A percentile compares a stretch with the other conserved stretches of the same genome.
These are phyloP conservation scores for Sebastiscus tertius DNA, from an alignment of 2,797 vertebrate species.

Conservation along the genomic window DNA sequence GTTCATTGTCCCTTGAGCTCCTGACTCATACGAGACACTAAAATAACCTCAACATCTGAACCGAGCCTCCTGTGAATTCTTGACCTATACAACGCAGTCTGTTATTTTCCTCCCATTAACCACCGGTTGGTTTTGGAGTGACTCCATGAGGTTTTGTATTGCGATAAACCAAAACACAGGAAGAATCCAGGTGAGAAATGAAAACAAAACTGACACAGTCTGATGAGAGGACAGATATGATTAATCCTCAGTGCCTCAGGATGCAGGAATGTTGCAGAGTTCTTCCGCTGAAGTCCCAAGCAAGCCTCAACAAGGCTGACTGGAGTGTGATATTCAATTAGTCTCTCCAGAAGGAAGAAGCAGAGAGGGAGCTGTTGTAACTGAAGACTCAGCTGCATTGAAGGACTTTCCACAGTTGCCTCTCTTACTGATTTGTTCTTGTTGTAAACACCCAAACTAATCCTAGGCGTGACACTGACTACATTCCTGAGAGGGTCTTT, in stretches of 20 bases:
- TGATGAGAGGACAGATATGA: conserved; percentile 16
- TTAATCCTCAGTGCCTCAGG: conserved; percentile 22
- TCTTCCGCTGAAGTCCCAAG: conserved; percentile 24
- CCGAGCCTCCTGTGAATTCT: neutral
- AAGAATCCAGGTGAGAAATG: conserved; percentile 26
- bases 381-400: conserved; percentile 12
- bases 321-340: conserved; percentile 38
- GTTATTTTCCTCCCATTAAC: conserved; percentile 1
- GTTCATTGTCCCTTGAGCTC: conserved; percentile 69
- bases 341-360: conserved; percentile 28
- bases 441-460: conserved; percentile 35
- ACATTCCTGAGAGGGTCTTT: conserved; percentile 25
- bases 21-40: conserved; percentile 34
- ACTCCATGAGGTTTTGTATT: conserved; percentile 28
- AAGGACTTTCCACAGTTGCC: conserved; percentile 28
- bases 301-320: conserved; percentile 60
- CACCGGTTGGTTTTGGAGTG: neutral
- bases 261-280: conserved; percentile 49
- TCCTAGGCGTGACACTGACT: conserved; percentile 9
- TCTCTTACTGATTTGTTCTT: conserved; percentile 25
- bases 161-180: conserved; percentile 7
- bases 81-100: conserved; percentile 7
- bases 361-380: conserved; percentile 24
- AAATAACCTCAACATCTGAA: conserved; percentile 35
- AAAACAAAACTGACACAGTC: conserved; percentile 28